Evolutionary conservation across 2,113 vertebrate genomes (phyloP), one percentile per base, ranked within the genome.

Genomic region (Vulpes vulpes): DNA sequence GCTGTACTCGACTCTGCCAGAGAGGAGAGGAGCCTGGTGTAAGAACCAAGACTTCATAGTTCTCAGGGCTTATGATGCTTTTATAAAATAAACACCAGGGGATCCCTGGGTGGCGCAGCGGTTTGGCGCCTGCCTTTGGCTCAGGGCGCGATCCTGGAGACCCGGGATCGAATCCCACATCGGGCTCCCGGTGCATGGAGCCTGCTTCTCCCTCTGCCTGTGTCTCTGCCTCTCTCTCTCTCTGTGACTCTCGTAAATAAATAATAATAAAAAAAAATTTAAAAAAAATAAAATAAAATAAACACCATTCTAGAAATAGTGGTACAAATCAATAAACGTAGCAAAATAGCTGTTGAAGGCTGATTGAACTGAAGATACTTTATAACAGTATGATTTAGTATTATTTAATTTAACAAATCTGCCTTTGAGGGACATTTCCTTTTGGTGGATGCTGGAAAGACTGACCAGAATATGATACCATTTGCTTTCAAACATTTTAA

Each of bases 391-490:
- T 94, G 59, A n/a, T 59, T 95, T 62, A 43, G 27, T 55, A 55
- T 55, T 74, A 43, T 67, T 82, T 67, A 85, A 89, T 49, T 67
- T 60, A 96, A n/a, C 12, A 92, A n/a, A 84, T 83, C 49, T 95
- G 51, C n/a, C 35, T 92, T 94, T 69, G 73, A 96, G 84, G 65
- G 85, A 74, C 79, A 64, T 1, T 38, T 49, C 22, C 43, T 55
- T 79, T 51, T 23, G 17, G 11, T 62, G 53, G 71, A 15, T 59
- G 69, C 35, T 85, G 30, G 35, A 20, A 92, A 94, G 92, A 85
- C n/a, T 64, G 64, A 65, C 59, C 38, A 92, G 85, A 32, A n/a
- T 62, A 11, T 1, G 8, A 78, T 73, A 23, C 27, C 10, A 55
- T 62, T 69, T 87, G 49, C 85, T 35, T 93, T 73, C 12, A 92